Percentiles rank a stretch among this genome's conserved stretches.
These are phyloP conservation scores for Neodiprion fabricii DNA, from an alignment of 1,140 invertebrate genomes.

Conservation along the genomic window DNA sequence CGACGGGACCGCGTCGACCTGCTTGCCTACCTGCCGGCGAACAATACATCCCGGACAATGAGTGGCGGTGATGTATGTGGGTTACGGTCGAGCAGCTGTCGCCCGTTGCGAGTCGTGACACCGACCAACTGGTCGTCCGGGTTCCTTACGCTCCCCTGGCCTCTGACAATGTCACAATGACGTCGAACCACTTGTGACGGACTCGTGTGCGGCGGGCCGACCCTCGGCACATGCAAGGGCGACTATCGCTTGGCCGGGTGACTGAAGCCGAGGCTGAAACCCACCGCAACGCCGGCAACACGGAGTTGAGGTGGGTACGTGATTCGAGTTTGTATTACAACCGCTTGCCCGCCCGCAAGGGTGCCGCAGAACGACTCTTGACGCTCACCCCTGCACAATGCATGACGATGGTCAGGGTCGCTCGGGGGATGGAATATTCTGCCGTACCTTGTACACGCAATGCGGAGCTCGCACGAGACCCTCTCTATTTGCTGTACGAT, in stretches of 20 bases:
- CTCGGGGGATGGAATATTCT: slow-evolving; percentile 26
- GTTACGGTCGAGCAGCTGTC: slow-evolving; percentile 59
- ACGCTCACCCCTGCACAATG: slow-evolving; percentile 42
- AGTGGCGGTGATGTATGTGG: slow-evolving; percentile 60
- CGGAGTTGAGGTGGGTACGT: too few species aligned
- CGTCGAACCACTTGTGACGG: slow-evolving; percentile 57
- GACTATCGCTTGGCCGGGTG: too few species aligned
- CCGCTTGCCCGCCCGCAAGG: slow-evolving; percentile 53
- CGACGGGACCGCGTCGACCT: slow-evolving; percentile 10
- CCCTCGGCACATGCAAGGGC: background rate
- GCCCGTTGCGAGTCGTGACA: slow-evolving; percentile 28
- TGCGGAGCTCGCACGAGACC: too few species aligned
- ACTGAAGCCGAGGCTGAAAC: too few species aligned
- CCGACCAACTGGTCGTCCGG: slow-evolving; percentile 36
- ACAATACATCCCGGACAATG: slow-evolving; percentile 50
- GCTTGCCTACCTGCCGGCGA: background rate
- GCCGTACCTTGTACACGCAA: too few species aligned
- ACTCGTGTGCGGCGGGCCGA: slow-evolving; percentile 38
- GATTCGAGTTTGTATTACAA: slow-evolving; percentile 54
- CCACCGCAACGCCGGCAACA: too few species aligned
- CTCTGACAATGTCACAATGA: slow-evolving; percentile 59
- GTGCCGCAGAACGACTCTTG: slow-evolving; percentile 48
- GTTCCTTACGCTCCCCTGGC: slow-evolving; percentile 47
- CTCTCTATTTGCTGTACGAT: background rate
- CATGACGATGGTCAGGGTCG: slow-evolving; percentile 26